Base-by-base conservation (phyloP, 2,113 vertebrate genomes). In the Calidris pugnax region DNA sequence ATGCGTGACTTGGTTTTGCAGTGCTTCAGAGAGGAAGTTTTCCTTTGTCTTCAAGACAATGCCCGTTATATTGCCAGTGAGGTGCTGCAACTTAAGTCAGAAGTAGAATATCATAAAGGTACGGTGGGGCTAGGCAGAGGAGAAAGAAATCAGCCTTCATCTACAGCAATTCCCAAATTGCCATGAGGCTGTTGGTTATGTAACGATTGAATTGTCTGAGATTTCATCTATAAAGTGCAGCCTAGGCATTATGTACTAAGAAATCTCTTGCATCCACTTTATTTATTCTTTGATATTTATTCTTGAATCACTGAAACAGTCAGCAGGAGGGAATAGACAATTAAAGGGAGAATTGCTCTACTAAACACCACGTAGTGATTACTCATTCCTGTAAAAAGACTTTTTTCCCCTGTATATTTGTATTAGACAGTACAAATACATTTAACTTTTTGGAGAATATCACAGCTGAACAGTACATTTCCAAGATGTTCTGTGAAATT, bases 41-140 rank as follows among this genome's bases (percentile, higher is more conserved):
- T 97, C 47, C 64, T 90, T 97, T 97, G 89, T 89, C 63, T 97
- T 92, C 24, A 37, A 89, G 71, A 87, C 79, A 37, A 12, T 79
- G 45, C 62, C 72, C 0, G 0, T 67, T 91, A 5, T 19, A 43
- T 64, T 87, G 74, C 47, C 67, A 81, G 75, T 45, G 41, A 91
- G 83, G 39, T 68, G 35, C 88, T 94, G 68, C 78, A 95, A 67
- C 87, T 63, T 82, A 35, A 93, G n/a, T 59, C 83, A 90, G 88
- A 86, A 86, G 84, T 64, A 89, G 84, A 83, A 62, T 28, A 69
- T 88, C 82, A 94, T 85, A 92, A 88, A 79, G 21, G 59, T 55
- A 1, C 33, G 27, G 57, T 75, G 50, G 63, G 45, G 53, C 71
- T 47, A 87, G 41, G 63, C n/a, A 92, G 51, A 94, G 59, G 77